Evolutionary conservation across 2,888 invertebrate genomes (phyloP).

Genomic region (Galerucella calmariensis): DNA sequence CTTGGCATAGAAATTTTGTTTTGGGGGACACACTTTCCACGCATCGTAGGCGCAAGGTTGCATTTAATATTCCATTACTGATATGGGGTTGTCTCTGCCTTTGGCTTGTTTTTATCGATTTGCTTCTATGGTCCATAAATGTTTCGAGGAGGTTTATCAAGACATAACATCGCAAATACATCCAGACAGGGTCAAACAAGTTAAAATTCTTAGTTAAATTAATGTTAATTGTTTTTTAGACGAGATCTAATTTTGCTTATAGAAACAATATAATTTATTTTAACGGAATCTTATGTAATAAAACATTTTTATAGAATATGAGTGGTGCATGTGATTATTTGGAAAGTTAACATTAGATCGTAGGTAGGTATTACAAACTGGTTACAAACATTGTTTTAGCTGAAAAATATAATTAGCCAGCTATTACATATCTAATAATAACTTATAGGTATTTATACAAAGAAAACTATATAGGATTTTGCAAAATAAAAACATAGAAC

Average conservation of each 20-base stretch:
- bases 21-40: slow-evolving; percentile 38
- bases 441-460: not conserved
- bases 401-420: slow-evolving; percentile 45
- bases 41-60: slow-evolving; percentile 34
- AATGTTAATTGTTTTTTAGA: too few species aligned
- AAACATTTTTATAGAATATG: too few species aligned
- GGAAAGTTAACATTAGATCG: too few species aligned
- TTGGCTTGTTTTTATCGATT: slow-evolving; percentile 37
- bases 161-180: not conserved
- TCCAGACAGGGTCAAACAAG: too few species aligned
- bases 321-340: too few species aligned
- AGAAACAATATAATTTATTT: too few species aligned
- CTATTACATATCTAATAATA: slow-evolving; percentile 30
- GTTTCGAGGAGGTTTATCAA: not conserved
- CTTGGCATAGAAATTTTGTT: slow-evolving; percentile 40
- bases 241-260: too few species aligned
- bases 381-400: slow-evolving; percentile 30
- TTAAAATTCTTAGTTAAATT: too few species aligned
- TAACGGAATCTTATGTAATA: too few species aligned
- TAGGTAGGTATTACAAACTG: not conserved
- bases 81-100: slow-evolving; percentile 33
- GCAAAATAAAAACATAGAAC: too few species aligned
- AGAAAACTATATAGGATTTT: too few species aligned
- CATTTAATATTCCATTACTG: slow-evolving; percentile 41
- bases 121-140: slow-evolving; percentile 21